Evolutionary conservation across 2,888 invertebrate genomes (phyloP).

Genomic region (Lysandra bellargus): DNA sequence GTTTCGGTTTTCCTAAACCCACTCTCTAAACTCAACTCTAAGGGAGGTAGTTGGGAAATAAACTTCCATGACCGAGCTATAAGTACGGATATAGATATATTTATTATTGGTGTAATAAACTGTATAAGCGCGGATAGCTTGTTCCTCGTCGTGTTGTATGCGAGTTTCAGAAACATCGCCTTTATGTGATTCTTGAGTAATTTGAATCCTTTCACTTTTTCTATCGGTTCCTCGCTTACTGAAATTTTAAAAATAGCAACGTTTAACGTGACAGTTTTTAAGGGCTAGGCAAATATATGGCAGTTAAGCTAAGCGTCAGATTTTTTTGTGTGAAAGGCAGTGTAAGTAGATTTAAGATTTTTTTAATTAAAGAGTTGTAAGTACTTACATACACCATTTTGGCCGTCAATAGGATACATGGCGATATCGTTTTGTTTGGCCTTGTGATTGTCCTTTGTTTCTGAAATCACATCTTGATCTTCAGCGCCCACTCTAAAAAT

Average conservation of each 20-base stretch:
- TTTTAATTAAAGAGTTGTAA: background rate
- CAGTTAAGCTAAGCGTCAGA: too few species aligned
- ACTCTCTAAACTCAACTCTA: slow-evolving; percentile 76
- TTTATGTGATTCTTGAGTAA: slow-evolving; percentile 68
- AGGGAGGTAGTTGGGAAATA: slow-evolving; percentile 79
- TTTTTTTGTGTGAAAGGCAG: too few species aligned
- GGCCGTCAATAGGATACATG: slow-evolving; percentile 52
- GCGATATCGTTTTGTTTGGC: slow-evolving; percentile 49
- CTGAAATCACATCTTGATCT: slow-evolving; percentile 49
- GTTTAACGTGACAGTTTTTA: background rate
- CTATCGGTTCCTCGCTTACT: slow-evolving; percentile 59
- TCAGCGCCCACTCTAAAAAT: slow-evolving; percentile 64
- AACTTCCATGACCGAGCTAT: slow-evolving; percentile 74
- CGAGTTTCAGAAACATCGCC: slow-evolving; percentile 71
- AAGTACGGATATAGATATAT: slow-evolving; percentile 66
- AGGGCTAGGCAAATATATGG: background rate
- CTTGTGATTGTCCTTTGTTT: slow-evolving; percentile 47
- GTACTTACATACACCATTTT: slow-evolving; percentile 41
- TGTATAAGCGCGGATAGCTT: slow-evolving; percentile 68
- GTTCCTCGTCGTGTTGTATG: slow-evolving; percentile 64
- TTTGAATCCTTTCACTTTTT: slow-evolving; percentile 66
- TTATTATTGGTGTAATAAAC: slow-evolving; percentile 68
- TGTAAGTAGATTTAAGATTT: too few species aligned
- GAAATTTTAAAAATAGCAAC: slow-evolving; percentile 43
- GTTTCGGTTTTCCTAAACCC: slow-evolving; percentile 64